Percentiles rank a stretch among this genome's conserved stretches.
These are phyloP conservation scores for Phoenicopterus ruber DNA, from an alignment of 2,113 vertebrate genomes.

Conservation along the genomic window DNA sequence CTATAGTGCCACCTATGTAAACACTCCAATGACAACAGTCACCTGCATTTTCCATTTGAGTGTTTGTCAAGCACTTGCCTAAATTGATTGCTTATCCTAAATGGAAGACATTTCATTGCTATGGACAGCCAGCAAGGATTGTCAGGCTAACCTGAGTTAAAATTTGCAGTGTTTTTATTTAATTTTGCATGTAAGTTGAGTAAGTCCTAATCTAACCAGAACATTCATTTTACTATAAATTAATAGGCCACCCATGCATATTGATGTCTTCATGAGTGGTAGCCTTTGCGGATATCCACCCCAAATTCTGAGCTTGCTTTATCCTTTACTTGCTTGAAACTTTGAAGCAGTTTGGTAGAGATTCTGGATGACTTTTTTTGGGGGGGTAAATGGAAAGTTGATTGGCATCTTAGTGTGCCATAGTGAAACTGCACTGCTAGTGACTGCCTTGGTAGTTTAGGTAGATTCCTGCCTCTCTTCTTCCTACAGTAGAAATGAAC, in stretches of 20 bases:
- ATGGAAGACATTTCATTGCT: slow-evolving; percentile 29
- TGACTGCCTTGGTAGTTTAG: neutral
- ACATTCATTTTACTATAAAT: neutral
- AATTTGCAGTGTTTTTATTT: neutral
- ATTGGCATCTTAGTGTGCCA: slow-evolving; percentile 1
- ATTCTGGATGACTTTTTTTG: neutral
- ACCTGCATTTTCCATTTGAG: slow-evolving; percentile 55
- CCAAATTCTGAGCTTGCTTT: neutral
- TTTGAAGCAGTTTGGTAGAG: slow-evolving; percentile 1
- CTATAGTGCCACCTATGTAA: slow-evolving; percentile 32
- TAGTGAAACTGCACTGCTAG: neutral
- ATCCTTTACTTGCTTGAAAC: slow-evolving; percentile 1
- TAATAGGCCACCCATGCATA: neutral
- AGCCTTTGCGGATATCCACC: slow-evolving; percentile 9
- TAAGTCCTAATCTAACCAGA: neutral
- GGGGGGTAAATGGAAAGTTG: neutral
- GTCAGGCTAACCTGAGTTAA: slow-evolving; percentile 6
- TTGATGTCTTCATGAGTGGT: neutral
- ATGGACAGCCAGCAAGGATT: slow-evolving; percentile 44
- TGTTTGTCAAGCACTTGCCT: slow-evolving; percentile 53
- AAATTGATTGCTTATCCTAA: slow-evolving; percentile 25
- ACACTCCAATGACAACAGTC: slow-evolving; percentile 65
- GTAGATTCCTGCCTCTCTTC: neutral
- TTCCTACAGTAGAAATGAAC: neutral
- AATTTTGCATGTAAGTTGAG: neutral